These are phyloP conservation scores for Labia minor DNA, from an alignment of 2,888 invertebrate genomes.

Conservation along the genomic window DNA sequence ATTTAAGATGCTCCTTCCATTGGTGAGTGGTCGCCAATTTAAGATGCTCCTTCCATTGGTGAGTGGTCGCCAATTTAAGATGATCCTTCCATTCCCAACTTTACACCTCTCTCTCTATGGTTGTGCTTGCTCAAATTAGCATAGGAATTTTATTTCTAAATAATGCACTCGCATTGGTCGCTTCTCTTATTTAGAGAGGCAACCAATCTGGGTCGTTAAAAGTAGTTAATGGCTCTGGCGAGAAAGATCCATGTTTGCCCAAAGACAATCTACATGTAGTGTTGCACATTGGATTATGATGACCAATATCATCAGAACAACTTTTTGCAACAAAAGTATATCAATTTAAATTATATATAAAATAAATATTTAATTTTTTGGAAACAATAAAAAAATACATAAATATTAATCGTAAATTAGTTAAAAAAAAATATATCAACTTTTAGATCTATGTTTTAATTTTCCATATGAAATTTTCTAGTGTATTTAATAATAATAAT, in stretches of 20 bases:
- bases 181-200: neutral
- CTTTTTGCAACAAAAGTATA: conserved; percentile 24
- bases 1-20: neutral
- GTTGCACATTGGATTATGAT: conserved; percentile 21
- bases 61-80: neutral
- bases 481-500: too few species aligned
- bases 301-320: conserved; percentile 24
- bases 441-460: too few species aligned
- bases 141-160: neutral
- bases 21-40: neutral
- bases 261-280: conserved; percentile 14
- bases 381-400: neutral
- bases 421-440: too few species aligned
- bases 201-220: neutral
- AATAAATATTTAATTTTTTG: neutral
- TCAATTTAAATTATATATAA: conserved; percentile 15
- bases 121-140: conserved; percentile 13
- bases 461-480: too few species aligned
- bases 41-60: neutral
- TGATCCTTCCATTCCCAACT: neutral
- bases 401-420: neutral
- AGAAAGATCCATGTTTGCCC: conserved; percentile 13
- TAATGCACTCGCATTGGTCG: neutral
- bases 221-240: neutral
- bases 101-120: neutral